Evolutionary conservation across 2,888 invertebrate genomes (phyloP), one percentile per base, ranked within the genome.

Genomic region (Trichopoda pennipes): DNA sequence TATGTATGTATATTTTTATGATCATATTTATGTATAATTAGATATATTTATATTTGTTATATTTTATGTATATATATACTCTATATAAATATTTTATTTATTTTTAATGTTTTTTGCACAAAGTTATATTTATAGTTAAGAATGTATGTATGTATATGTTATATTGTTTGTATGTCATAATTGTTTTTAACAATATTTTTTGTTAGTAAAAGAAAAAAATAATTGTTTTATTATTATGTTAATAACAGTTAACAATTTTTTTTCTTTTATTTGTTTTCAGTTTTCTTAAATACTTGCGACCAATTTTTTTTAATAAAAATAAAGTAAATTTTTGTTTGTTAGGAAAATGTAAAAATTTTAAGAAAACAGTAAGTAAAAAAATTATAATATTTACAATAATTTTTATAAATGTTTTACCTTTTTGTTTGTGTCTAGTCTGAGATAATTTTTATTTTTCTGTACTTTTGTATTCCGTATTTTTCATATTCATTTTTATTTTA

Each of bases 401-500:
- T 64, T 44, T 79, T 70, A 68, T 70, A 63, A 55, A 78, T 73
- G 73, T 64, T 81, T 77, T 76, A 51, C 69, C 75, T 72, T 60
- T 64, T 79, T 74, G 66, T 72, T 60, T 64, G 73, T 74, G 66
- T 68, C 55, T 80, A 68, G 55, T 53, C 74, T 73, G 73, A 80
- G 79, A 68, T 79, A n/a, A 63, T 44, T 49, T 76, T 66, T 2
- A 14, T 32, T 60, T 78, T 72, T 12, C 19, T 55, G 16, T 84
- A 82, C 85, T 75, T 84, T 79, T 69, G n/a, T n/a, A n/a, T n/a
- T n/a, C n/a, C n/a, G n/a, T 79, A n/a, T n/a, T n/a, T n/a, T n/a
- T n/a, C n/a, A n/a, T n/a, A n/a, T n/a, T n/a, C n/a, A 81, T 85
- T 79, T 44, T 81, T 77, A 28, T 69, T 81, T 55, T 78, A 70